These are phyloP conservation scores for Phaonia tiefii DNA, from an alignment of 2,888 invertebrate species.

Conservation along the genomic window DNA sequence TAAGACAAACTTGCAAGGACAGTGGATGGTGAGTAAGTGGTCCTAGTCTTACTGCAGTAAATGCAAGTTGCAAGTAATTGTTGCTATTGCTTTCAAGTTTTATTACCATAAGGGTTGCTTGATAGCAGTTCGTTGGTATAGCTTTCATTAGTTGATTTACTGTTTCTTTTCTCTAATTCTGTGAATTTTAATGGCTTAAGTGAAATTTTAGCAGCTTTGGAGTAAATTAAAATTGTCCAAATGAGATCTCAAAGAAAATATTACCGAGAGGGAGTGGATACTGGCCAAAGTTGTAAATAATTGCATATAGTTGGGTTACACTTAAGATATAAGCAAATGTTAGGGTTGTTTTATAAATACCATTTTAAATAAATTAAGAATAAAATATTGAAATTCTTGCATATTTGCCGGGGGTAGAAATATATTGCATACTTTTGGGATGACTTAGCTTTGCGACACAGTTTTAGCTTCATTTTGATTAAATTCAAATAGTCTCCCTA, in stretches of 20 bases:
- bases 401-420: no score
- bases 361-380: no score
- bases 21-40: conserved; percentile 6
- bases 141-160: conserved; percentile 66
- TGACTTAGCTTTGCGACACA: no score
- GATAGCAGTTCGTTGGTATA: conserved; percentile 7
- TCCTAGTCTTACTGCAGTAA: neutral
- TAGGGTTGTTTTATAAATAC: no score
- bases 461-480: no score
- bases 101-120: conserved; percentile 1
- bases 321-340: no score
- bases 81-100: conserved; percentile 18
- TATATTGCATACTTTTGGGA: no score
- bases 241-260: neutral
- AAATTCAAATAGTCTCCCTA: no score
- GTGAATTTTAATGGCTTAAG: conserved; percentile 71
- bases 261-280: neutral
- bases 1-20: conserved; percentile 7
- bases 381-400: no score
- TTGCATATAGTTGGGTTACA: no score
- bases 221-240: conserved; percentile 46
- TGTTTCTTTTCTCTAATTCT: conserved; percentile 70
- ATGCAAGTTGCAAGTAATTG: neutral
- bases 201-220: conserved; percentile 68
- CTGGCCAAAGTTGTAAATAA: no score